phyloP scores from a whole-genome alignment of 2,888 invertebrate species.

The Ellobium chinense region DNA sequence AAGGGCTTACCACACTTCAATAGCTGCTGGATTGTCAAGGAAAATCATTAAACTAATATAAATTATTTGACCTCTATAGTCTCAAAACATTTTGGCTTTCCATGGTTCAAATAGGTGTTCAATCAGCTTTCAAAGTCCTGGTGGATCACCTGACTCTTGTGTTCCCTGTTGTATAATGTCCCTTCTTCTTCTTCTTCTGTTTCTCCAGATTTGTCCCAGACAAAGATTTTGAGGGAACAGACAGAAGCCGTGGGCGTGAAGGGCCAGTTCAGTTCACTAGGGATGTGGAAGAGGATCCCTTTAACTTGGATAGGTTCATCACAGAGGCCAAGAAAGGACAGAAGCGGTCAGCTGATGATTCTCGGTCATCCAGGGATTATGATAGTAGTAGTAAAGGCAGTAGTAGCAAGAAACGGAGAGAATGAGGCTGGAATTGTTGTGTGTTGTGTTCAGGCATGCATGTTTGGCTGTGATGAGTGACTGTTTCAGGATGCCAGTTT shows the following conservation, averaged over 20 bases:
- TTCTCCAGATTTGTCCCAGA: slow-evolving; percentile 94
- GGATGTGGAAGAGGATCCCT: slow-evolving; percentile 89
- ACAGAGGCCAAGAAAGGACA: slow-evolving; percentile 91
- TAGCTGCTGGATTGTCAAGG: too few species aligned
- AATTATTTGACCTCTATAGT: too few species aligned
- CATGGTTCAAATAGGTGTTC: too few species aligned
- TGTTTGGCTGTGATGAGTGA: too few species aligned
- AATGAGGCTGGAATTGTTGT: slow-evolving; percentile 54
- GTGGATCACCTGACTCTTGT: neutral
- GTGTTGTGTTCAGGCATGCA: neutral
- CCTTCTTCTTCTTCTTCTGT: neutral
- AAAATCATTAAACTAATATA: too few species aligned
- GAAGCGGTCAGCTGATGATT: slow-evolving; percentile 73
- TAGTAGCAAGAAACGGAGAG: slow-evolving; percentile 68
- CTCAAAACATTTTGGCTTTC: too few species aligned
- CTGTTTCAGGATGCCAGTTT: too few species aligned
- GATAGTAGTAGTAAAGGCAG: slow-evolving; percentile 60
- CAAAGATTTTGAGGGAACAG: slow-evolving; percentile 96
- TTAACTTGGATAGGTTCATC: slow-evolving; percentile 98
- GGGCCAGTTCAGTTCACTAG: slow-evolving; percentile 95
- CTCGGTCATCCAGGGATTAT: slow-evolving; percentile 72
- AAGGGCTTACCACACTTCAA: too few species aligned
- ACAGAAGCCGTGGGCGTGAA: slow-evolving; percentile 81
- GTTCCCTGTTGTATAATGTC: neutral
- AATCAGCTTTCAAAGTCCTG: too few species aligned